Evolutionary conservation across 2,113 vertebrate species (phyloP).

Genomic region (Oryctolagus cuniculus): DNA sequence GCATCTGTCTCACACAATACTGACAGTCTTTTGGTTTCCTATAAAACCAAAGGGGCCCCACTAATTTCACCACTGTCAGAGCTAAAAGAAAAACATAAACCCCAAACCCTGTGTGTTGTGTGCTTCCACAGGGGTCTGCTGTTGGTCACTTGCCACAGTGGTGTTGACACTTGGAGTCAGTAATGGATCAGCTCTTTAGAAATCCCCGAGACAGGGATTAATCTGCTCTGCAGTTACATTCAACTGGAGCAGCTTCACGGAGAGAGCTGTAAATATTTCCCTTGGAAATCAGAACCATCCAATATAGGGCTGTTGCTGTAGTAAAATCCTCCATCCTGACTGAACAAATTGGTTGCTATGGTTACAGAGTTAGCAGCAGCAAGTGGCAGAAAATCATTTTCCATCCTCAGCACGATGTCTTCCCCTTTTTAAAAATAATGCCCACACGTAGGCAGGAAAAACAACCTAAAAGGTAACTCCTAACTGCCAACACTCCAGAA

Average conservation of each 20-base stretch:
- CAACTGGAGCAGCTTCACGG: neutral
- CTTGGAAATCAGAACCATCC: conserved; percentile 61
- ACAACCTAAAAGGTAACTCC: conserved; percentile 7
- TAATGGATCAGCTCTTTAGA: conserved; percentile 12
- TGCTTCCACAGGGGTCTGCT: neutral
- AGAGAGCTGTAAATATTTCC: conserved; percentile 67
- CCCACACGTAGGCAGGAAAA: conserved; percentile 33
- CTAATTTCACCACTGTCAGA: conserved; percentile 18
- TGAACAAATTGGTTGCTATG: conserved; percentile 67
- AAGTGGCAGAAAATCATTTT: conserved; percentile 69
- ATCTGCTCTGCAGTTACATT: neutral
- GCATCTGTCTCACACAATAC: neutral
- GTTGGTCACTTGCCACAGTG: neutral
- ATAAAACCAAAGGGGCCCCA: neutral
- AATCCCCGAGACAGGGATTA: neutral
- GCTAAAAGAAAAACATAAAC: conserved; percentile 21
- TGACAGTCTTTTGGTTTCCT: conserved; percentile 4
- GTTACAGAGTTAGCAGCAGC: conserved; percentile 61
- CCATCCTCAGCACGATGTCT: neutral
- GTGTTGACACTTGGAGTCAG: neutral
- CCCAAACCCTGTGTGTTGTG: neutral
- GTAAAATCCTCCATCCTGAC: conserved; percentile 62
- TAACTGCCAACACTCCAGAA: neutral
- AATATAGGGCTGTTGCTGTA: neutral
- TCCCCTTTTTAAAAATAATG: conserved; percentile 51